Evolutionary conservation across 2,113 vertebrate genomes (phyloP).

Genomic region (Poeciliopsis prolifica): DNA sequence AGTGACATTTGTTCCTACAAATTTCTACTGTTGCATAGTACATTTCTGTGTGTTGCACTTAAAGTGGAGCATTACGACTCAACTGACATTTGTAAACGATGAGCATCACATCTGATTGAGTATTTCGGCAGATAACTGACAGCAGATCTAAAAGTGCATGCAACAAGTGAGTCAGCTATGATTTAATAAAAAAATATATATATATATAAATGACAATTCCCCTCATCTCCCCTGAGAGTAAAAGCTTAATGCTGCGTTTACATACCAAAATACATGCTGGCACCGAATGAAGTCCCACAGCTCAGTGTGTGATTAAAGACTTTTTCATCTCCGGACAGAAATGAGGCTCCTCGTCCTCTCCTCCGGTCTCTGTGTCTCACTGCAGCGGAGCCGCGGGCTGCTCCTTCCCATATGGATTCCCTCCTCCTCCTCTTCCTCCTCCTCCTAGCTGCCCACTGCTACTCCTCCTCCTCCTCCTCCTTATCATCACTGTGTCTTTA

Average conservation of each 20-base stretch:
- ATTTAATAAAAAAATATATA: not conserved
- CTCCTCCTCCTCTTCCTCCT: slow-evolving; percentile 31
- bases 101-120: not conserved
- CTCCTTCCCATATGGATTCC: slow-evolving; percentile 64
- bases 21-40: not conserved
- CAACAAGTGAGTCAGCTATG: slow-evolving; percentile 65
- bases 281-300: slow-evolving; percentile 29
- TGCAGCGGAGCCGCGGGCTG: slow-evolving; percentile 54
- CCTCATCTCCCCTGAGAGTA: not conserved
- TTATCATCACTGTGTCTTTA: slow-evolving; percentile 40
- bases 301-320: slow-evolving; percentile 36
- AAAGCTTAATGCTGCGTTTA: slow-evolving; percentile 21
- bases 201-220: too few species aligned
- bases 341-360: slow-evolving; percentile 36
- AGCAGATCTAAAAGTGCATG: slow-evolving; percentile 29
- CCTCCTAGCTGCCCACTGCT: slow-evolving; percentile 34
- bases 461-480: slow-evolving; percentile 28
- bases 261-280: slow-evolving; percentile 68
- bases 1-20: not conserved
- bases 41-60: too few species aligned
- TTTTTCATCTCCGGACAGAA: slow-evolving; percentile 39
- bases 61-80: not conserved
- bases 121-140: slow-evolving; percentile 6
- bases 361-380: slow-evolving; percentile 30
- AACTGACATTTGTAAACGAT: slow-evolving; percentile 5